phyloP scores from a whole-genome alignment of 2,113 vertebrate genomes.

The Mormyrus lacerda region DNA sequence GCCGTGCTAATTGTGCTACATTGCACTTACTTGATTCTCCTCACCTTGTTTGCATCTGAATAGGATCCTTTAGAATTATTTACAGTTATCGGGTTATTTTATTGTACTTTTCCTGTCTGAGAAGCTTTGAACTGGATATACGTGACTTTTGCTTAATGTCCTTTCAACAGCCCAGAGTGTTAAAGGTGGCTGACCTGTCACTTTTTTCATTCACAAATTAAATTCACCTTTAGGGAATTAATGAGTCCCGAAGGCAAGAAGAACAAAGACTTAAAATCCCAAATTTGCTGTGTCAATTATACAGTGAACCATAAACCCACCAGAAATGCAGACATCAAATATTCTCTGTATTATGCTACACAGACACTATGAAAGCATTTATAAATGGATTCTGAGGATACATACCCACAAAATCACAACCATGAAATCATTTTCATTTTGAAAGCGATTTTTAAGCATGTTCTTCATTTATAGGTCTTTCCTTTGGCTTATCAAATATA shows the following conservation, averaged over 20 bases:
- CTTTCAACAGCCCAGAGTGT: not conserved
- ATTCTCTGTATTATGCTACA: not conserved
- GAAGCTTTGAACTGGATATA: not conserved
- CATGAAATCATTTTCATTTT: not conserved
- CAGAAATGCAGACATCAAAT: not conserved
- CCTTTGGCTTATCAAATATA: not conserved
- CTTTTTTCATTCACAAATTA: not conserved
- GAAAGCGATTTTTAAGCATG: not conserved
- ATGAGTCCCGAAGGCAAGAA: not conserved
- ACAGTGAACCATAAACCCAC: not conserved
- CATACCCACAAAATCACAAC: not conserved
- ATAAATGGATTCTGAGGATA: not conserved
- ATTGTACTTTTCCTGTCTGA: not conserved
- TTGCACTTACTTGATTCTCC: conserved; percentile 33
- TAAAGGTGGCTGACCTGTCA: not conserved
- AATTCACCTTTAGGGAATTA: not conserved
- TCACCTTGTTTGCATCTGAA: conserved; percentile 11
- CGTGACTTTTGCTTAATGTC: not conserved
- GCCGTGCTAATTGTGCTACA: conserved; percentile 40
- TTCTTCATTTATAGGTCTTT: not conserved
- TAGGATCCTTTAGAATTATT: not conserved
- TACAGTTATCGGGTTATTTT: not conserved
- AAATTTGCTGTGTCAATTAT: not conserved
- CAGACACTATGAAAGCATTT: not conserved
- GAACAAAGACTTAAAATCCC: not conserved